Base-by-base conservation (phyloP, 1,140 invertebrate genomes). In the Rhopalosiphum maidis region DNA sequence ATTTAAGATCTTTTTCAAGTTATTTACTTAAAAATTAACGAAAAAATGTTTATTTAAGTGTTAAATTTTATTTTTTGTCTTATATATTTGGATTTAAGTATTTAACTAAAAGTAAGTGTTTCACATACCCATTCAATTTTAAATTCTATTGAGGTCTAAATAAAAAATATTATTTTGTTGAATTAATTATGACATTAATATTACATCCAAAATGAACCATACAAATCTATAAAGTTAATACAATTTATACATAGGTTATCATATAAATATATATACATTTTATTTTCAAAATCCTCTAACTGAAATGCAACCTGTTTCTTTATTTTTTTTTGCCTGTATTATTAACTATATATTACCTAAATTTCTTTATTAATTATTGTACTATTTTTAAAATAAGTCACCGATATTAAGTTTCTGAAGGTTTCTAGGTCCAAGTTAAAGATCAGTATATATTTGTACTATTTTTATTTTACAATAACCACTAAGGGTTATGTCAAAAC, bases 21-120 rank as follows among this genome's bases (percentile, higher is more conserved):
- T 77, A n/a, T 68, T 68, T 15, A 25, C n/a, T 77, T 77, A 15
- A n/a, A 18, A 18, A 77, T n/a, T 35, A 88, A 88, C 46, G 9
- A 35, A 18, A n/a, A 48, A 35, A 22, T 88, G 2, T 88, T 46
- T 21, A n/a, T 48, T 87, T 48, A 88, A 46, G 15, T 30, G 41
- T 88, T 48, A 51, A 87, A 21, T 22, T 48, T 25, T n/a, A 48
- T n/a, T 87, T 87, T 87, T 89, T 3, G 3, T 22, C 1, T 37
- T 9, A 21, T 51, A 89, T 7, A 89, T 54, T 37, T 55, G 35
- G 88, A 55, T 55, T 55, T 54, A 89, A 23, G 35, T 51, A 55
- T 55, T 55, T 54, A 89, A 23, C 35, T 37, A 55, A 88, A 54
- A 89, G 88, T 89, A 5, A 89, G 88, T 89, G 23, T 55, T 55